A percentile compares a stretch with the other conserved stretches of the same genome.
phyloP scores from a whole-genome alignment of 2,797 vertebrate species.

The Semaprochilodus insignis region DNA sequence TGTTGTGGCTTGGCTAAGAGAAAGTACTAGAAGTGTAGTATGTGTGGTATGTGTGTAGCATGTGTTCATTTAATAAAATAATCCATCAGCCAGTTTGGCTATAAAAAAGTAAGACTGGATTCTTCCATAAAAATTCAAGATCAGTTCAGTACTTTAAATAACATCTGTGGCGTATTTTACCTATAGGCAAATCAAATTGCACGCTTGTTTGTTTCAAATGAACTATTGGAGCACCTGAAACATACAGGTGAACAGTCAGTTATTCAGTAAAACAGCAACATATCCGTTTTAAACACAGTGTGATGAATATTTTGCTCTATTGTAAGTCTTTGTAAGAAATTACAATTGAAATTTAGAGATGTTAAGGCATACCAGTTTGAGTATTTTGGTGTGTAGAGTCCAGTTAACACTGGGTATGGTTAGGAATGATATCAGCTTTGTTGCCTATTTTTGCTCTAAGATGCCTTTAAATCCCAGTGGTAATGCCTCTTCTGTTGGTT shows the following conservation, averaged over 20 bases:
- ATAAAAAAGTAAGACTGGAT: too few species aligned
- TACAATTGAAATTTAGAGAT: too few species aligned
- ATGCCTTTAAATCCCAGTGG: neutral
- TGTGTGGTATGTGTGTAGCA: too few species aligned
- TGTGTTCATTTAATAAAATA: too few species aligned
- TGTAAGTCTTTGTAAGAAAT: too few species aligned
- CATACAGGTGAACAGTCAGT: too few species aligned
- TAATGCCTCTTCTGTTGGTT: neutral
- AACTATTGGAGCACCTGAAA: neutral
- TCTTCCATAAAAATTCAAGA: too few species aligned
- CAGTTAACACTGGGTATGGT: neutral
- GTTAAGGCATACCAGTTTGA: neutral
- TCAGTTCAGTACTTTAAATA: too few species aligned
- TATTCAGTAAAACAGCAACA: neutral
- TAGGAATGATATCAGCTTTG: neutral
- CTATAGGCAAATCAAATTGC: too few species aligned
- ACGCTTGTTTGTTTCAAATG: neutral
- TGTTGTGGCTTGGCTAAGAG: too few species aligned
- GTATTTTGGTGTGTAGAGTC: neutral
- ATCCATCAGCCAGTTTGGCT: too few species aligned
- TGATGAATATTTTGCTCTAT: neutral
- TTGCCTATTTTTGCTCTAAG: neutral
- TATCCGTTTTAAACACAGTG: neutral
- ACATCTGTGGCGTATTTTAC: neutral
- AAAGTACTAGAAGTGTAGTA: too few species aligned